Conservation (phyloP, 2,797 vertebrate genomes). For the Trachurus trachurus region DNA sequence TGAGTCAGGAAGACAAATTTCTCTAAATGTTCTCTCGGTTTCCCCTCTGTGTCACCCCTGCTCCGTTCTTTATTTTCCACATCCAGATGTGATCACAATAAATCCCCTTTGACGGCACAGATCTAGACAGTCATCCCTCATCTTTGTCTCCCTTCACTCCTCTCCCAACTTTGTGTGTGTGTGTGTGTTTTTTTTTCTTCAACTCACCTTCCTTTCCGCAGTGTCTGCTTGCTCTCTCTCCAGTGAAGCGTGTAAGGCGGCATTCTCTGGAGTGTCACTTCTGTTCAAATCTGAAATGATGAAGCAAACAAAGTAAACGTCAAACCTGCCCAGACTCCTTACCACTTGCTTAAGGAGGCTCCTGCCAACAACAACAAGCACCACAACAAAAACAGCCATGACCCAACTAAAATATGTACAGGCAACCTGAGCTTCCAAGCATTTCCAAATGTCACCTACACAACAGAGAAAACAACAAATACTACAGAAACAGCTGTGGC, state of each 20-base stretch:
- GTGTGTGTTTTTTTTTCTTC: neutral
- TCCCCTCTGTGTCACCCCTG: constrained; percentile 16
- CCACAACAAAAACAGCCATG: constrained; percentile 59
- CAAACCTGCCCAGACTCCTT: constrained; percentile 70
- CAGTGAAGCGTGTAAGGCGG: constrained; percentile 48
- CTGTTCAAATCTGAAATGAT: constrained; percentile 65
- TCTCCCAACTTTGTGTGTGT: constrained; percentile 13
- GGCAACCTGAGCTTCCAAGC: constrained; percentile 41
- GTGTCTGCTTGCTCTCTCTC: constrained; percentile 43
- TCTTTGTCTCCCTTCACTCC: constrained; percentile 42
- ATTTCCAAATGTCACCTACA: constrained; percentile 55
- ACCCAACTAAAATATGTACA: constrained; percentile 56
- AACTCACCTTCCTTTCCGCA: constrained; percentile 32
- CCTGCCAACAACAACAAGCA: constrained; percentile 56
- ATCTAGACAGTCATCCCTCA: constrained; percentile 50
- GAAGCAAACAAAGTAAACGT: constrained; percentile 74
- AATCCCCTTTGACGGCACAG: constrained; percentile 49
- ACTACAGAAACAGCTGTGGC: neutral
- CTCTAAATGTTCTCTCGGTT: constrained; percentile 39
- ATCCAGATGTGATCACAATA: constrained; percentile 38
- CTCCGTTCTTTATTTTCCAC: constrained; percentile 17
- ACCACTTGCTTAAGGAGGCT: constrained; percentile 53
- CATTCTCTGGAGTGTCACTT: constrained; percentile 63
- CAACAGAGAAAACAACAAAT: constrained; percentile 26
- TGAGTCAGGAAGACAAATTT: constrained; percentile 49